A percentile compares a stretch with the other conserved stretches of the same genome.
phyloP scores from a whole-genome alignment of 2,888 invertebrate species.

The Hemaris fuciformis region DNA sequence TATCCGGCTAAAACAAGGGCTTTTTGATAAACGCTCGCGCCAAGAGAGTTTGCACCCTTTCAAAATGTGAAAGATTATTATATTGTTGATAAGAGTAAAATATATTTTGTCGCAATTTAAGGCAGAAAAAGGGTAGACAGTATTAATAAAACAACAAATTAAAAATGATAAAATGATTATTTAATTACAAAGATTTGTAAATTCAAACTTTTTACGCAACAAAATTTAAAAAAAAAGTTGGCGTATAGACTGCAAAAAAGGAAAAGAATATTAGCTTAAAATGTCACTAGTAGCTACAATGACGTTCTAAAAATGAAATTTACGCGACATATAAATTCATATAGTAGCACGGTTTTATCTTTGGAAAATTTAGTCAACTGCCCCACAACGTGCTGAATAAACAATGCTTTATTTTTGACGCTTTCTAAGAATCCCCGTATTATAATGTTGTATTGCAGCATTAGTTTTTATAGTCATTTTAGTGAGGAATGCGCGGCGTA shows the following conservation, averaged over 20 bases:
- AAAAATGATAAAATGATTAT: background rate
- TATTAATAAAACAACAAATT: background rate
- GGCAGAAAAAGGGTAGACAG: background rate
- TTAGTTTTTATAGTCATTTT: slow-evolving; percentile 49
- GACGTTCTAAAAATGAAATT: background rate
- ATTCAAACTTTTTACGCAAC: too few relatives aligned
- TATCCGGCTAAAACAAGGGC: slow-evolving; percentile 57
- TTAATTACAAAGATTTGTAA: background rate
- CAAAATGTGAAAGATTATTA: slow-evolving; percentile 8
- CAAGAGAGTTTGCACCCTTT: slow-evolving; percentile 23
- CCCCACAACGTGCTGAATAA: slow-evolving; percentile 1
- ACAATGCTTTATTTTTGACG: slow-evolving; percentile 19
- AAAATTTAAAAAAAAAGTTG: background rate
- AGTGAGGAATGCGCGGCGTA: slow-evolving; percentile 34
- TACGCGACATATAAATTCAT: background rate
- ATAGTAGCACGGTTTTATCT: background rate
- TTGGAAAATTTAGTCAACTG: slow-evolving; percentile 1
- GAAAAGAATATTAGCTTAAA: too few relatives aligned
- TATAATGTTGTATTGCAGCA: slow-evolving; percentile 34
- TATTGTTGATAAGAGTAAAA: background rate
- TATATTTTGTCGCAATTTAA: background rate
- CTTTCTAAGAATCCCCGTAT: slow-evolving; percentile 31
- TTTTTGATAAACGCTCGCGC: slow-evolving; percentile 51
- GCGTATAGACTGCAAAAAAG: background rate
- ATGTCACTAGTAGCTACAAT: too few relatives aligned